Conservation (phyloP, 35 echinoderm and acorn worm genomes). For the Nesometra sesokonis region DNA sequence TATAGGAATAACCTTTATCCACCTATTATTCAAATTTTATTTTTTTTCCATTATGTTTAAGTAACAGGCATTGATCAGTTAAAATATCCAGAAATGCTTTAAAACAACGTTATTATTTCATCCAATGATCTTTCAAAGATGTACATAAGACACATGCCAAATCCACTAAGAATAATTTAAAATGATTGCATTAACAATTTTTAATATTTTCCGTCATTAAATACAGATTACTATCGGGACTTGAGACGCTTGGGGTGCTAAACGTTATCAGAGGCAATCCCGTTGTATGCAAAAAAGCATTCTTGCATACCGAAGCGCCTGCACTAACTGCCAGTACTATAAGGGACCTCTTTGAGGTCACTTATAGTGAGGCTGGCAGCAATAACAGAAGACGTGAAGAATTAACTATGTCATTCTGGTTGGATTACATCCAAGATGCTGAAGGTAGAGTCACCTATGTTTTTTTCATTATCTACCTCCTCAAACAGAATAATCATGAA, state of each 20-base stretch:
- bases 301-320: neutral
- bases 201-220: too few species aligned
- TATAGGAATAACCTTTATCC: too few species aligned
- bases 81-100: too few species aligned
- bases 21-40: too few species aligned
- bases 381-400: neutral
- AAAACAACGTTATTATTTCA: too few species aligned
- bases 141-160: too few species aligned
- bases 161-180: too few species aligned
- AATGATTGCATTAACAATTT: too few species aligned
- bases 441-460: neutral
- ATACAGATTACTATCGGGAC: neutral
- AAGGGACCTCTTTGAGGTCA: neutral
- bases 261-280: neutral
- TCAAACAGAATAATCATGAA: neutral
- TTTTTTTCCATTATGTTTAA: too few species aligned
- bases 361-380: neutral
- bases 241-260: neutral
- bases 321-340: neutral
- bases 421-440: neutral
- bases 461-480: neutral
- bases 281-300: neutral
- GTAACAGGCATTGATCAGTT: too few species aligned
- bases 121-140: too few species aligned
- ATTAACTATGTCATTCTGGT: neutral